Percentiles rank a stretch among this genome's conserved stretches.
Evolutionary conservation across 2,113 vertebrate genomes (phyloP).

Genomic region (Coturnix japonica): DNA sequence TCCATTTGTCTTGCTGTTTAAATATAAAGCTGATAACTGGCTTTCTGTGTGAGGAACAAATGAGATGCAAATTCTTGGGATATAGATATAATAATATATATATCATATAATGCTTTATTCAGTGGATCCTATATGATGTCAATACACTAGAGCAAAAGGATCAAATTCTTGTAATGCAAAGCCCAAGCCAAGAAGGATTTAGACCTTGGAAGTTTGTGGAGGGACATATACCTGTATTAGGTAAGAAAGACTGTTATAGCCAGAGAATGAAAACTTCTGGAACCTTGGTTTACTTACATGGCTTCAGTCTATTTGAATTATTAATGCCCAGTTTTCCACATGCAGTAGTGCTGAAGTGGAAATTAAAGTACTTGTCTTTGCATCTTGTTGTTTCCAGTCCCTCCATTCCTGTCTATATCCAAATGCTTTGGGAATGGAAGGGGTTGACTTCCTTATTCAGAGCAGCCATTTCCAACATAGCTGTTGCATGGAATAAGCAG

Average conservation of each 20-base stretch:
- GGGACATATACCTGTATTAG: background rate
- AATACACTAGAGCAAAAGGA: background rate
- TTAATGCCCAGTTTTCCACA: background rate
- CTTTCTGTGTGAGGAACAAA: rapidly evolving
- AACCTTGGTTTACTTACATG: background rate
- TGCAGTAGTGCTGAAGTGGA: background rate
- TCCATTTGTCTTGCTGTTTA: background rate
- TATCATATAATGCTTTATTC: background rate
- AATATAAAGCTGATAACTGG: rapidly evolving
- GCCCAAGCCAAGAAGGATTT: background rate
- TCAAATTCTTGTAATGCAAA: background rate
- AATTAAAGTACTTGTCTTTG: background rate
- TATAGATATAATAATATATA: too few relatives aligned
- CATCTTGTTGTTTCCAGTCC: background rate
- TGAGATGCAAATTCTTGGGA: background rate
- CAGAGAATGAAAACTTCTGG: background rate
- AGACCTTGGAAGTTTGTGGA: background rate
- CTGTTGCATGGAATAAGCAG: background rate
- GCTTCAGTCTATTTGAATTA: background rate
- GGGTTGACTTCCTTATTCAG: background rate
- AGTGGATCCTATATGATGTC: background rate
- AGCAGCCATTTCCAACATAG: background rate
- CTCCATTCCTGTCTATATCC: background rate
- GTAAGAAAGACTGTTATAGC: too few relatives aligned
- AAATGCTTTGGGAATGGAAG: background rate